Evolutionary conservation across 2,888 invertebrate species (phyloP).

Genomic region (Eudasyphora cyanicolor): DNA sequence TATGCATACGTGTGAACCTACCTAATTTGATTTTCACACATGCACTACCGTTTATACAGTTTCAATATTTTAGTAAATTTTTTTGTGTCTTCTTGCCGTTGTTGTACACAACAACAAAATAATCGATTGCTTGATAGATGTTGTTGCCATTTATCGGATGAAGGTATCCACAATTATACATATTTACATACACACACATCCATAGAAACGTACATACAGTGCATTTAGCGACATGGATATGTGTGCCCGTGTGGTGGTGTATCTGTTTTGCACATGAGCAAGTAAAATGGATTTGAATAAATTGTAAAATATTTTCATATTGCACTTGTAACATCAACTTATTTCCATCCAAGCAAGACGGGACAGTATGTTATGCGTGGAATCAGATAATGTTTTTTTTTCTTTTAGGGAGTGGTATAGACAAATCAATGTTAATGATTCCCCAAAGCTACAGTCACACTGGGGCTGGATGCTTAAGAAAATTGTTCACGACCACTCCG

Average conservation of each 20-base stretch:
- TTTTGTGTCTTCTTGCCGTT: slow-evolving; percentile 30
- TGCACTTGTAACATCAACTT: slow-evolving; percentile 25
- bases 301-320: slow-evolving; percentile 56
- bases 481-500: no score
- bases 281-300: slow-evolving; percentile 57
- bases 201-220: background rate
- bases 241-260: background rate
- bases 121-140: slow-evolving; percentile 60
- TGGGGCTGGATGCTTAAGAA: no score
- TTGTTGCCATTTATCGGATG: slow-evolving; percentile 20
- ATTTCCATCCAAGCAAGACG: background rate
- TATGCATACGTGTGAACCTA: background rate
- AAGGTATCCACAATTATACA: background rate
- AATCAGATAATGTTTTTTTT: background rate
- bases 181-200: background rate
- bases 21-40: background rate
- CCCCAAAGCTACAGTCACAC: no score
- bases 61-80: slow-evolving; percentile 57
- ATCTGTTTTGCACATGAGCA: slow-evolving; percentile 38
- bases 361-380: background rate
- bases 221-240: background rate
- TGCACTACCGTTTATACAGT: slow-evolving; percentile 27
- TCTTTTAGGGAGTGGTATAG: no score
- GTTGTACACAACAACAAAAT: slow-evolving; percentile 41
- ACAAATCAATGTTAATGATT: no score